Percentiles rank a stretch among this genome's conserved stretches.
These are phyloP conservation scores for Danaus chrysippus DNA, from an alignment of 2,888 invertebrate genomes.

Conservation along the genomic window DNA sequence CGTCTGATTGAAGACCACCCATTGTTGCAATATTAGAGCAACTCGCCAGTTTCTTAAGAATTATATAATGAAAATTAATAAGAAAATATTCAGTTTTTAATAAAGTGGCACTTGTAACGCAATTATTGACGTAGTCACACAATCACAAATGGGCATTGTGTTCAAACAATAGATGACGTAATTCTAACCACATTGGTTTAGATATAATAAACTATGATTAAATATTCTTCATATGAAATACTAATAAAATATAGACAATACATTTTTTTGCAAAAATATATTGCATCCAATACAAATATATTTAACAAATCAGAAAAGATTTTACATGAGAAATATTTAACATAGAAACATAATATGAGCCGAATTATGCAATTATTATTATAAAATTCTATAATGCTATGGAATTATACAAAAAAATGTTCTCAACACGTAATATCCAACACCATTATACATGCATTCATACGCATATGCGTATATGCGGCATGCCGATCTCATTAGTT, in stretches of 20 bases:
- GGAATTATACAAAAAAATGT: slow-evolving; percentile 11
- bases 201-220: not conserved
- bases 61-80: too few species aligned
- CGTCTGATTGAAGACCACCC: too few species aligned
- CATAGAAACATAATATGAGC: too few species aligned
- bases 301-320: too few species aligned
- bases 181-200: slow-evolving; percentile 24
- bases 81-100: too few species aligned
- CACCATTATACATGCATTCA: slow-evolving; percentile 11
- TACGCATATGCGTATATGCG: slow-evolving; percentile 17
- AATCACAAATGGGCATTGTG: slow-evolving; percentile 34
- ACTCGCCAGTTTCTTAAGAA: too few species aligned
- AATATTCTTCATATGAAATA: not conserved
- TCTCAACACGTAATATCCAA: slow-evolving; percentile 23
- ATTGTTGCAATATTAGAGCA: too few species aligned
- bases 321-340: too few species aligned
- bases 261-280: too few species aligned
- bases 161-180: slow-evolving; percentile 33
- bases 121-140: slow-evolving; percentile 25
- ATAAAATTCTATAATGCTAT: too few species aligned
- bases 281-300: too few species aligned
- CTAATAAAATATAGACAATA: not conserved
- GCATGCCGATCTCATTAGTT: slow-evolving; percentile 30
- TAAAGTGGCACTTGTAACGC: not conserved
- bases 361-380: too few species aligned